A percentile compares a stretch with the other conserved stretches of the same genome.
Conservation (phyloP, 2,888 invertebrate genomes). For the Pristionchus mayeri region DNA sequence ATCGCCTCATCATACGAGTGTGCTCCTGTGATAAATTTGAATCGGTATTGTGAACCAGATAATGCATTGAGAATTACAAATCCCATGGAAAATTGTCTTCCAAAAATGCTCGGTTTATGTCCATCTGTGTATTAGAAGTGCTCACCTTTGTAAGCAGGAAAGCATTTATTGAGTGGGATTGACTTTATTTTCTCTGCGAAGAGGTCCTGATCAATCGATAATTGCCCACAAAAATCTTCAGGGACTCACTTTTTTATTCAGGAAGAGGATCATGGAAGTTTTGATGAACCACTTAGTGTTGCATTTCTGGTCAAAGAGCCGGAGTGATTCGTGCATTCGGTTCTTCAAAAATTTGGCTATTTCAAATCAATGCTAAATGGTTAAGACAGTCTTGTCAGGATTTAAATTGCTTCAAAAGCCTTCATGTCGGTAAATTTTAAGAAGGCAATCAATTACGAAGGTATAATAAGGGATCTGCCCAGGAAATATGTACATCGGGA, state of each 20-base stretch:
- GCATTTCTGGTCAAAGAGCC: conserved; percentile 75
- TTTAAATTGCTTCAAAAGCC: too few species aligned
- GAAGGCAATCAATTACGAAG: too few species aligned
- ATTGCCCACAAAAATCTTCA: background rate
- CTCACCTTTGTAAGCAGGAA: conserved; percentile 76
- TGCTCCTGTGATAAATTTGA: conserved; percentile 82
- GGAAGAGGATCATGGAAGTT: conserved; percentile 76
- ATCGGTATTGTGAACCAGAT: background rate
- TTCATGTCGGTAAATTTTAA: too few species aligned
- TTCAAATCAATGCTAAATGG: too few species aligned
- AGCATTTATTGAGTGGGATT: conserved; percentile 67
- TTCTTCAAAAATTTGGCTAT: conserved; percentile 61
- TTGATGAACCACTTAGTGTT: conserved; percentile 76
- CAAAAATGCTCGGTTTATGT: too few species aligned
- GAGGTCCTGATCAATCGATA: conserved; percentile 57
- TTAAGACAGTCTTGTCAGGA: too few species aligned
- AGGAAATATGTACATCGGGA: too few species aligned
- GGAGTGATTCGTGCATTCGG: conserved; percentile 75
- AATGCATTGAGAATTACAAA: too few species aligned
- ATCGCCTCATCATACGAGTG: conserved; percentile 97
- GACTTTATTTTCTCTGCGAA: conserved; percentile 74
- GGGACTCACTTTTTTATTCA: conserved; percentile 58
- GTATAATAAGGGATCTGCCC: too few species aligned
- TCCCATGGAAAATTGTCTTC: too few species aligned
- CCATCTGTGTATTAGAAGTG: background rate